These are phyloP conservation scores for Melanargia galathea DNA, from an alignment of 2,888 invertebrate genomes.

Conservation along the genomic window DNA sequence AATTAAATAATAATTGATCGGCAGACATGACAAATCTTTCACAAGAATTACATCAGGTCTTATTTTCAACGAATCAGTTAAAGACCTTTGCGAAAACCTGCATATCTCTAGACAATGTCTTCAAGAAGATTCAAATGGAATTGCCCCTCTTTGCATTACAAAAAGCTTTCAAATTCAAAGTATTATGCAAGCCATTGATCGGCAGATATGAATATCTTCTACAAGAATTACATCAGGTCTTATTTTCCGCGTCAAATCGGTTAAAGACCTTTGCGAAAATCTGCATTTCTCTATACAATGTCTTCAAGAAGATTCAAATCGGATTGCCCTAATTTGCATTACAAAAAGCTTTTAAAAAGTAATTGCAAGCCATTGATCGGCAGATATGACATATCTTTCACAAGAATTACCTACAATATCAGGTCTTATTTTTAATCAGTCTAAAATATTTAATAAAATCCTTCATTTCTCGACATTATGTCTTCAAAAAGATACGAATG, in stretches of 20 bases:
- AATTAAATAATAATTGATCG: not conserved
- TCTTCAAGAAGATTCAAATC: not conserved
- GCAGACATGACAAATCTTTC: not conserved
- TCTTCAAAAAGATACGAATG: not conserved
- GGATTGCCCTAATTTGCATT: not conserved
- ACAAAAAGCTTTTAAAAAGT: constrained; percentile 7
- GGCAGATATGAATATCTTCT: not conserved
- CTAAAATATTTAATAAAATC: not conserved
- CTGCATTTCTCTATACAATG: not conserved
- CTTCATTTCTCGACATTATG: not conserved
- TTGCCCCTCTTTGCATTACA: too few relatives aligned
- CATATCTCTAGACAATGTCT: not conserved
- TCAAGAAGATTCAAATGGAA: not conserved
- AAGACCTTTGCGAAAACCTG: not conserved
- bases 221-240: not conserved
- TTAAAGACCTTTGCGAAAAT: not conserved
- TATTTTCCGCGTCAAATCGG: not conserved
- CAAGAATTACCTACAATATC: not conserved
- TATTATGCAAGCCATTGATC: not conserved
- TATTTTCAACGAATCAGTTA: not conserved
- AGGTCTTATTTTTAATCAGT: not conserved
- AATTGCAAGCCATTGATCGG: too few relatives aligned
- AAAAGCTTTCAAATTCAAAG: not conserved
- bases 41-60: not conserved
- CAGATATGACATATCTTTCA: not conserved